A percentile compares a stretch with the other conserved stretches of the same genome.
These are phyloP conservation scores for Linyphia triangularis DNA, from an alignment of 2,888 invertebrate genomes.

Conservation along the genomic window DNA sequence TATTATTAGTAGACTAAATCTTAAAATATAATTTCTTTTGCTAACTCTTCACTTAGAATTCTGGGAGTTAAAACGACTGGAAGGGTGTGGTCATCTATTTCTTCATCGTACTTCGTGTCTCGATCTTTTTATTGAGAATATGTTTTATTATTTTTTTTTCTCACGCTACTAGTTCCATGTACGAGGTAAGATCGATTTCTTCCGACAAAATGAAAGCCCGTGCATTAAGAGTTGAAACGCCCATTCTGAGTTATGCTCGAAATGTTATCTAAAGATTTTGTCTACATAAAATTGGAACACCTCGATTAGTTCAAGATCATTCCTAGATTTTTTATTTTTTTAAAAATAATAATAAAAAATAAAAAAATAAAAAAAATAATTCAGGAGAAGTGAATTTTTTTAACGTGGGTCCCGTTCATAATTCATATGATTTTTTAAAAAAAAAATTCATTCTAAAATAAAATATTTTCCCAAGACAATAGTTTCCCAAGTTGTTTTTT, in stretches of 20 bases:
- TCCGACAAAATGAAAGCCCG: neutral
- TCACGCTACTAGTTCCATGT: constrained; percentile 39
- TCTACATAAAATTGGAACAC: neutral
- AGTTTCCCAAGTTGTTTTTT: no score
- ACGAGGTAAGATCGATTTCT: constrained; percentile 36
- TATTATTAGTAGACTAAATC: constrained; percentile 3
- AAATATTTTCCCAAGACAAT: no score
- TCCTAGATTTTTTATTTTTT: neutral
- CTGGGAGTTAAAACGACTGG: neutral
- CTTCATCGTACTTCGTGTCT: constrained; percentile 21
- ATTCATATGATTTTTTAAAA: no score
- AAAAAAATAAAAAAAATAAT: no score
- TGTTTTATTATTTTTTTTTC: constrained; percentile 24
- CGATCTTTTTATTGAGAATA: constrained; percentile 18
- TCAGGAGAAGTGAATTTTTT: no score
- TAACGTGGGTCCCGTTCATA: no score
- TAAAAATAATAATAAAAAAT: no score
- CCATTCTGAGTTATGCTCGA: constrained; percentile 10
- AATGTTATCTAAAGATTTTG: neutral
- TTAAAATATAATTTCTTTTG: constrained; percentile 5
- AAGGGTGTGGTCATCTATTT: constrained; percentile 45
- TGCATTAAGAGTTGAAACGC: constrained; percentile 13
- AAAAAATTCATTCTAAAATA: no score
- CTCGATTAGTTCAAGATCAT: neutral
- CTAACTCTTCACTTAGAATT: constrained; percentile 6